Base-by-base conservation (phyloP, 2,113 vertebrate species). In the Sarotherodon lohbergeri region DNA sequence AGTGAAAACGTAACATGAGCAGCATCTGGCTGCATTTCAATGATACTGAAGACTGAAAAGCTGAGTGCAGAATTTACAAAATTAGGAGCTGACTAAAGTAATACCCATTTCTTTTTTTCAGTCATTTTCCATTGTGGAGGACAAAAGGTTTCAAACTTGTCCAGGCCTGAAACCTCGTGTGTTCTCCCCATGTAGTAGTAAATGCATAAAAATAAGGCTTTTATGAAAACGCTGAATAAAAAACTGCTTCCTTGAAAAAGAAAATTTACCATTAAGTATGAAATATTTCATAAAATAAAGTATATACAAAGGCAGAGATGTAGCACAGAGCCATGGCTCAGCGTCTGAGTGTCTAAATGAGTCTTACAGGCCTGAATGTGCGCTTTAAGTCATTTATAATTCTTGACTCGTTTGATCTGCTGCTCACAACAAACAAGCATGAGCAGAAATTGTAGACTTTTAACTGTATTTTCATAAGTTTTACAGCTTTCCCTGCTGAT, bases 11-110 rank as follows among this genome's bases (percentile, higher is more conserved):
- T 63, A 61, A 61, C 5, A 61, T 19, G 9, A 61, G 59, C 29
- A 34, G 29, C 59, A 34, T 11, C 59, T 61, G 59, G 19, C 59
- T 63, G 29, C 59, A 63, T 63, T 63, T 63, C 59, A 63, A 6
- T 0, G 1, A 63, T 0, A 63, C 57, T 32, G 57, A 61, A 61
- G 57, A 59, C 56, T 0, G 27, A 59, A 61, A 61, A 34, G 59
- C 29, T 63, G 16, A 63, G 29, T 63, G 59, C 16, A 63, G 29
- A 34, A 19, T 50, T 50, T 17, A 50, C 16, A 4, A 63, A 19
- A 11, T 63, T 19, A 63, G 29, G 0, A 63, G 59, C 59, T 34
- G 59, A 63, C 59, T 63, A 34, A 63, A 63, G 16, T 63, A 16
- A 34, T 34, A 11, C 29, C 39, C 59, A 63, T 63, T 63, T 19